These are phyloP conservation scores for Myathropa florea DNA, from an alignment of 2,888 invertebrate genomes.

Conservation along the genomic window DNA sequence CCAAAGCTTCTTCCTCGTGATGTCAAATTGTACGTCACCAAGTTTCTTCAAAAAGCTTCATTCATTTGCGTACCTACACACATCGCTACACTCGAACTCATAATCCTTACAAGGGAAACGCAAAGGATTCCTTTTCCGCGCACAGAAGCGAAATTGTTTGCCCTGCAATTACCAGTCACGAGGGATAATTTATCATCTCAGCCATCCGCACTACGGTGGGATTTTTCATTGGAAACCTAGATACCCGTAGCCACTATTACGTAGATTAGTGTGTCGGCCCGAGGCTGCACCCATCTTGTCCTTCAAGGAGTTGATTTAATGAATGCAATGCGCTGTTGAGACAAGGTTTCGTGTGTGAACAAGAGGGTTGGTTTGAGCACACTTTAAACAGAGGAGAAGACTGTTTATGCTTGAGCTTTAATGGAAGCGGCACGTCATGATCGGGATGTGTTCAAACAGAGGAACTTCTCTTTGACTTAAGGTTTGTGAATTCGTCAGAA, in stretches of 20 bases:
- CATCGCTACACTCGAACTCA: neutral
- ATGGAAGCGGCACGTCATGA: neutral
- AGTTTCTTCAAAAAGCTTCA: neutral
- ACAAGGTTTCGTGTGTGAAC: neutral
- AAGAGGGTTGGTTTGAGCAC: neutral
- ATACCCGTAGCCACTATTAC: conserved; percentile 1
- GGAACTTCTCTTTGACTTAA: too few relatives aligned
- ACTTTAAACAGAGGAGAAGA: neutral
- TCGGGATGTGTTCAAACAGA: neutral
- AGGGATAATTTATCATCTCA: conserved; percentile 46
- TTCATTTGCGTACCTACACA: neutral
- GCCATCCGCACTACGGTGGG: conserved; percentile 34
- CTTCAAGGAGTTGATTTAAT: conserved; percentile 35
- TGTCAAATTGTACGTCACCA: neutral
- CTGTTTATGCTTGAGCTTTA: neutral
- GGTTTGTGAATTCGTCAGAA: too few relatives aligned
- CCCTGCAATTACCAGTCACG: conserved; percentile 36
- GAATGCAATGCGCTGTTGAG: neutral
- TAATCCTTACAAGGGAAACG: neutral
- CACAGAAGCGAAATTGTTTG: conserved; percentile 34
- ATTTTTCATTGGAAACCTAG: conserved; percentile 33
- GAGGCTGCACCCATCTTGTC: conserved; percentile 47
- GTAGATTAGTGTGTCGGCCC: conserved; percentile 25
- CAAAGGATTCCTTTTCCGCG: neutral
- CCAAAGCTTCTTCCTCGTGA: too few relatives aligned